Conservation (phyloP, 2,797 vertebrate species). For the Dendrocincla tyrannina region DNA sequence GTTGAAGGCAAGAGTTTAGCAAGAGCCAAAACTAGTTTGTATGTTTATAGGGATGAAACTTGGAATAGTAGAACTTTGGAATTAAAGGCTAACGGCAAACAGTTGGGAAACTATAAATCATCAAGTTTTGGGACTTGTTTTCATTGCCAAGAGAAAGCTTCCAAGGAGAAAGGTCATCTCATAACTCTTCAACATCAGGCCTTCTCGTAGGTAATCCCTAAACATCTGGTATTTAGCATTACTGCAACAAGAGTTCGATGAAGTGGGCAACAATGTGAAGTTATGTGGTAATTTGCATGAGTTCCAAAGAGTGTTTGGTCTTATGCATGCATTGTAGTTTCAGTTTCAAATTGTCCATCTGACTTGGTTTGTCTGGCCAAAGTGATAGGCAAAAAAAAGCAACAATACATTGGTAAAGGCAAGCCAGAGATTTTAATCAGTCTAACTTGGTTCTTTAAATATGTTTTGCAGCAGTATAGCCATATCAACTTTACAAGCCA, state of each 20-base stretch:
- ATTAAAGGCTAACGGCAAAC: neutral
- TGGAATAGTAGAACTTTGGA: neutral
- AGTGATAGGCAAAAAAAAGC: neutral
- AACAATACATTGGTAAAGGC: neutral
- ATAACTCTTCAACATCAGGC: neutral
- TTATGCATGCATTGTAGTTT: neutral
- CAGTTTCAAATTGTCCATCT: neutral
- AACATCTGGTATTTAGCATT: slow-evolving; percentile 4
- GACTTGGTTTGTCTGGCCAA: neutral
- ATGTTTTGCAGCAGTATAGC: neutral
- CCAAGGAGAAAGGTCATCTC: neutral
- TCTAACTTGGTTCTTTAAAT: neutral
- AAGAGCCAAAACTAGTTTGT: neutral
- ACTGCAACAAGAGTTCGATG: neutral
- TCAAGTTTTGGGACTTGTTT: neutral
- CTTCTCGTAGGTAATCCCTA: neutral
- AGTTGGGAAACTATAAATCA: neutral
- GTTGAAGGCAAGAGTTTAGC: neutral
- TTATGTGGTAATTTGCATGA: neutral
- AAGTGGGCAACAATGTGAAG: neutral
- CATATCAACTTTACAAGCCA: neutral
- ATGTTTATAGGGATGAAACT: neutral
- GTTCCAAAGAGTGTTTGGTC: neutral
- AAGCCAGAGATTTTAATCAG: neutral
- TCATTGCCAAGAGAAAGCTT: neutral